Base-by-base conservation (phyloP, 2,113 vertebrate species). In the Oryzias woworae region DNA sequence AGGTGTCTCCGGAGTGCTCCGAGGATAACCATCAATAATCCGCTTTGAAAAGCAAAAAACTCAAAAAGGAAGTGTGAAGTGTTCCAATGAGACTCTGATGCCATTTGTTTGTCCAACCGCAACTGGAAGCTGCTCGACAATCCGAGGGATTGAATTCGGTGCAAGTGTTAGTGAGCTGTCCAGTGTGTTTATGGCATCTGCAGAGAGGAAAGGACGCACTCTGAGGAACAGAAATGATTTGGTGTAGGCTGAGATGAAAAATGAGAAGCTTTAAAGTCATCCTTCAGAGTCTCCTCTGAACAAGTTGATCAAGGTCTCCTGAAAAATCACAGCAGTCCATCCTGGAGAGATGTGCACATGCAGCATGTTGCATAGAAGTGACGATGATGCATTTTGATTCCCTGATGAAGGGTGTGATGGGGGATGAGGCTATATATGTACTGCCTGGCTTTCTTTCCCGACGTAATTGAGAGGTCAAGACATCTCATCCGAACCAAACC, bases 41-140 rank as follows among this genome's bases (percentile, higher is more conserved):
- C 16, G 49, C 68, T 84, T 66, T 88, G 86, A 88, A 76, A 82
- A 76, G 78, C 47, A 24, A 80, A 84, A 53, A 72, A 75, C 50
- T 62, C 23, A 8, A 50, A 46, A 69, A 84, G 69, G 68, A 57
- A 59, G 50, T 47, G 70, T 47, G 49, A 48, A 52, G 62, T 58
- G 72, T 60, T 71, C 71, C 72, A 74, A 66, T 31, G 50, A 75
- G 61, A 81, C 56, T 74, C 80, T 78, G 67, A 86, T 86, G 75
- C 84, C 81, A 85, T 80, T 66, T 69, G 63, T 80, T 74, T 85
- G 77, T 71, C 59, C 53, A 73, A 41, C 70, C 13, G 7, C 52
- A 52, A 58, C 72, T 63, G 28, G 51, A 58, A 78, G 51, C 58
- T 3, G 23, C 48, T 54, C 58, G 0, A 14, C 61, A 54, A 26